phyloP scores from a whole-genome alignment of 2,113 vertebrate species.

The Xerus inauris region DNA sequence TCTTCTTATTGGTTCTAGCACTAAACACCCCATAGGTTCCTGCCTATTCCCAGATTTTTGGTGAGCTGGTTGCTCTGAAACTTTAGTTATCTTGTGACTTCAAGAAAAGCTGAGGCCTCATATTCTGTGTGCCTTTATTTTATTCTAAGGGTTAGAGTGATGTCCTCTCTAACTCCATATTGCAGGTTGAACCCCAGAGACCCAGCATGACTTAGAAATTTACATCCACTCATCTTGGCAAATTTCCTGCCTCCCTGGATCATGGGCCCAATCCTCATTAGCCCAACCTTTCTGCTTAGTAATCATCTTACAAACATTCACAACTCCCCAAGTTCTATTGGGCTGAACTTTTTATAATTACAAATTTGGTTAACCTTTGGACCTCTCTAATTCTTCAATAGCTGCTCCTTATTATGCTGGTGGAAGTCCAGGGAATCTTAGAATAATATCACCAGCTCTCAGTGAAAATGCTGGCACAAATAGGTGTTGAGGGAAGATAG shows the following conservation, averaged over 20 bases:
- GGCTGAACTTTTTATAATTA: slow-evolving; percentile 48
- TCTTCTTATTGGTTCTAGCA: background rate
- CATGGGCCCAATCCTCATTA: background rate
- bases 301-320: background rate
- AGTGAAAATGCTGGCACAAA: background rate
- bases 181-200: background rate
- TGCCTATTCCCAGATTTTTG: background rate
- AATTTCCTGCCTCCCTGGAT: background rate
- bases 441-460: background rate
- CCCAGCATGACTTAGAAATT: background rate
- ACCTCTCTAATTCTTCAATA: slow-evolving; percentile 42
- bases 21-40: background rate
- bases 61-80: background rate
- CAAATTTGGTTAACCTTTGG: slow-evolving; percentile 61
- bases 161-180: background rate
- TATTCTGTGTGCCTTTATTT: background rate
- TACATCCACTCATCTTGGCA: background rate
- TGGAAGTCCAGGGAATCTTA: slow-evolving; percentile 23
- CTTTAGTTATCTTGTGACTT: background rate
- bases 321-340: slow-evolving; percentile 40
- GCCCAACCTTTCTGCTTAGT: background rate
- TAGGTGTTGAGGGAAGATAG: background rate
- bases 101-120: background rate
- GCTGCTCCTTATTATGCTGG: background rate
- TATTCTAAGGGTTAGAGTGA: background rate